A percentile compares a stretch with the other conserved stretches of the same genome.
phyloP scores from a whole-genome alignment of 1,140 invertebrate species.

The Heterodera carotae region DNA sequence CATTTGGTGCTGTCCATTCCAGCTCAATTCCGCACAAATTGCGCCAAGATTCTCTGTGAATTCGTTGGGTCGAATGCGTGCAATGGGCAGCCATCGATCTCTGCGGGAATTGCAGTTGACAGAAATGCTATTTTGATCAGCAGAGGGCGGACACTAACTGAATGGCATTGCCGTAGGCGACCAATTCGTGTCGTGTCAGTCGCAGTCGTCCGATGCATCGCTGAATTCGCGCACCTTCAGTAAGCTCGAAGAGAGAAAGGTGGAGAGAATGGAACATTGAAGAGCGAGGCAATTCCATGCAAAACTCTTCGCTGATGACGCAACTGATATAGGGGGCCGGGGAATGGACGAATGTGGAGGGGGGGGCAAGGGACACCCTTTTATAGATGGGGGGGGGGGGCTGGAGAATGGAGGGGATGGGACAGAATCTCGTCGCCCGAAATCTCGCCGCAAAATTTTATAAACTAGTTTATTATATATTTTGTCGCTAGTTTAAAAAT shows the following conservation, averaged over 20 bases:
- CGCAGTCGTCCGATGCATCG: constrained; percentile 2
- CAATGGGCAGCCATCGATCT: constrained; percentile 8
- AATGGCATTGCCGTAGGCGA: constrained; percentile 2
- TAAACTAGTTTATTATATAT: too few species aligned
- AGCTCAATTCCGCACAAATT: constrained; percentile 6
- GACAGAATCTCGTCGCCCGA: too few species aligned
- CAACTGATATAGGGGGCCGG: neutral
- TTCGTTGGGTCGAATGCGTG: neutral
- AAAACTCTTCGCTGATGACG: constrained; percentile 13
- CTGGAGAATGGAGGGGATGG: too few species aligned
- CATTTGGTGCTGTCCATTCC: neutral
- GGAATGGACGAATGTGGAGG: neutral
- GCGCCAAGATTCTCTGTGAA: neutral
- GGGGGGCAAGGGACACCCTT: neutral
- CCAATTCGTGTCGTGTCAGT: constrained; percentile 5
- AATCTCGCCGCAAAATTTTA: too few species aligned
- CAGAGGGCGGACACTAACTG: neutral
- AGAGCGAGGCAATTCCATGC: constrained; percentile 9
- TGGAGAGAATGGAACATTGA: constrained; percentile 1
- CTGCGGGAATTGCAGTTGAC: neutral
- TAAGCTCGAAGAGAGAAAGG: constrained; percentile 5
- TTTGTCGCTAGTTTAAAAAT: too few species aligned
- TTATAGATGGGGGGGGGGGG: too few species aligned
- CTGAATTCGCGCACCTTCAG: constrained; percentile 4
- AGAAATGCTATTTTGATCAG: neutral